phyloP scores from a whole-genome alignment of 2,888 invertebrate genomes.

The Agrenia bidenticulata region DNA sequence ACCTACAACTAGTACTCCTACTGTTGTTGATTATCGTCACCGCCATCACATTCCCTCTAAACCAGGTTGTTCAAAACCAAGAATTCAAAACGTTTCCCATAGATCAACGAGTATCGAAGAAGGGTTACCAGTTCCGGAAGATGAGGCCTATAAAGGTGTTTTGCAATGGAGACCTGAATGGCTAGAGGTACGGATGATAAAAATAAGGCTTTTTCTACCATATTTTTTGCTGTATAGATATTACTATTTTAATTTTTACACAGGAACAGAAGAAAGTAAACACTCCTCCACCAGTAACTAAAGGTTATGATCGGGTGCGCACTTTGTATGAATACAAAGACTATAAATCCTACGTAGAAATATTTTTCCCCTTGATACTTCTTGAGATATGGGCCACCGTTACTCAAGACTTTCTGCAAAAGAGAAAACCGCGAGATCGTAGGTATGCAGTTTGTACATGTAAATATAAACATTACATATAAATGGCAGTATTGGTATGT shows the following conservation, averaged over 20 bases:
- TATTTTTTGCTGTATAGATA: no score
- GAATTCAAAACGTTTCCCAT: no score
- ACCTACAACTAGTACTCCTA: neutral
- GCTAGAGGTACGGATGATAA: constrained; percentile 25
- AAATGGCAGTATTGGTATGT: no score
- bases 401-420: constrained; percentile 18
- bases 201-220: no score
- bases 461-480: no score
- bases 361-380: constrained; percentile 63
- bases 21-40: neutral
- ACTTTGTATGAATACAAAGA: constrained; percentile 51
- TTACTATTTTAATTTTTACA: no score
- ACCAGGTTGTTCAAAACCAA: neutral
- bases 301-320: neutral
- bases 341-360: constrained; percentile 64
- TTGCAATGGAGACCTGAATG: constrained; percentile 25
- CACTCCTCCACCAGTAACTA: constrained; percentile 1
- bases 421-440: no score
- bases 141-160: constrained; percentile 25
- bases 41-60: neutral
- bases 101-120: no score
- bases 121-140: constrained; percentile 6
- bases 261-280: constrained; percentile 24
- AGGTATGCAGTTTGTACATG: no score
- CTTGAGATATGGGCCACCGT: constrained; percentile 65